Base-by-base conservation (phyloP, 1,140 invertebrate genomes). In the Chionoecetes opilio region DNA sequence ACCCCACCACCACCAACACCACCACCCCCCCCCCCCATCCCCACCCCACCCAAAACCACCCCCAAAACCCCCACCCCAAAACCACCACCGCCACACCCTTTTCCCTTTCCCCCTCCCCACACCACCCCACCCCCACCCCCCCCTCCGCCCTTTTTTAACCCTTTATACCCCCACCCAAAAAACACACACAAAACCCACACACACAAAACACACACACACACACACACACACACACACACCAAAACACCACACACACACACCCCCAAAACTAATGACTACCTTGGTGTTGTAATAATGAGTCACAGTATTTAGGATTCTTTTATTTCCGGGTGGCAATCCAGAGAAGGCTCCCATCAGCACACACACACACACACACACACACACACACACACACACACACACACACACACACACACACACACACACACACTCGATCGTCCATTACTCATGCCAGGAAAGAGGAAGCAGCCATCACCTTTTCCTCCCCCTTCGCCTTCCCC, bases 121-220 rank as follows among this genome's bases (percentile, higher is more conserved):
- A 8, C 41, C 5, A 8, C 41, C 5, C 41, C 41, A 46, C 41
- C 41, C 5, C 41, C 41, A 46, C 41, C 41, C 63, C 26, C 63
- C n/a, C n/a, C 63, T 29, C n/a, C 63, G 63, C 63, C 63, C 63
- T 75, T 87, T 87, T n/a, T 87, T 38, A 35, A 87, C 63, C 63
- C 63, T 75, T 26, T 26, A 75, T 75, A 75, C 63, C 63, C 63
- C 63, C 63, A 75, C 63, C 63, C n/a, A n/a, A n/a, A n/a, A n/a
- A n/a, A n/a, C n/a, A n/a, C n/a, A n/a, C n/a, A n/a, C n/a, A n/a
- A n/a, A n/a, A n/a, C n/a, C n/a, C n/a, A n/a, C n/a, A n/a, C n/a
- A n/a, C n/a, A n/a, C n/a, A n/a, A n/a, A n/a, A n/a, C n/a, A n/a
- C n/a, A n/a, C n/a, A n/a, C n/a, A n/a, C n/a, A n/a, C n/a, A n/a